Evolutionary conservation across 1,140 invertebrate genomes (phyloP).

Genomic region (Saccostrea cuccullata): DNA sequence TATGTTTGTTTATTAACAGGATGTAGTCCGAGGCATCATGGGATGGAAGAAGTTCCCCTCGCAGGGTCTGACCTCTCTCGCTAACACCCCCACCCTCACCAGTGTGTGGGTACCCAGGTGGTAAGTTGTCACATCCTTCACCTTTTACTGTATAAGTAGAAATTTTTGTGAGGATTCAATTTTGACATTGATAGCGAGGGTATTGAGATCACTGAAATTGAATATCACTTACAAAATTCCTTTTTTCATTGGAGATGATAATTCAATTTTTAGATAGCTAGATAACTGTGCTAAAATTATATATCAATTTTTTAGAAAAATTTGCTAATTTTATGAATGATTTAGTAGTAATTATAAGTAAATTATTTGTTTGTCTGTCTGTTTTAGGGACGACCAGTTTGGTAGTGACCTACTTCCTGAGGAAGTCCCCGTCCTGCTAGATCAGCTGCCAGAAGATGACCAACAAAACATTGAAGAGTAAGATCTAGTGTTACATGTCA

Average conservation of each 20-base stretch:
- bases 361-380: not conserved
- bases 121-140: slow-evolving; percentile 61
- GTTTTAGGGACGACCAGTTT: slow-evolving; percentile 75
- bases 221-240: no score
- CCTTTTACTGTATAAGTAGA: no score
- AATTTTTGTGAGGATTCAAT: no score
- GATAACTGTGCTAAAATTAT: no score
- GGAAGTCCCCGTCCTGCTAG: slow-evolving; percentile 69
- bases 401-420: slow-evolving; percentile 72
- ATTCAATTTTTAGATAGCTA: no score
- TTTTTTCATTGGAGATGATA: no score
- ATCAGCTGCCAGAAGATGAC: slow-evolving; percentile 72
- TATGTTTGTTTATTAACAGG: slow-evolving; percentile 57
- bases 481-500: slow-evolving; percentile 40
- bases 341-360: not conserved
- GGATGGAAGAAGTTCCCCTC: slow-evolving; percentile 79
- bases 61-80: slow-evolving; percentile 74
- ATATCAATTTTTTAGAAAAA: no score
- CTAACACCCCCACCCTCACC: slow-evolving; percentile 76
- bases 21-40: slow-evolving; percentile 76
- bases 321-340: not conserved
- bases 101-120: slow-evolving; percentile 78
- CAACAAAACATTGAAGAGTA: slow-evolving; percentile 69
- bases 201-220: no score
- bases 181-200: no score